Evolutionary conservation across 2,113 vertebrate species (phyloP), one percentile per base, ranked within the genome.

Genomic region (Hystrix cristata): DNA sequence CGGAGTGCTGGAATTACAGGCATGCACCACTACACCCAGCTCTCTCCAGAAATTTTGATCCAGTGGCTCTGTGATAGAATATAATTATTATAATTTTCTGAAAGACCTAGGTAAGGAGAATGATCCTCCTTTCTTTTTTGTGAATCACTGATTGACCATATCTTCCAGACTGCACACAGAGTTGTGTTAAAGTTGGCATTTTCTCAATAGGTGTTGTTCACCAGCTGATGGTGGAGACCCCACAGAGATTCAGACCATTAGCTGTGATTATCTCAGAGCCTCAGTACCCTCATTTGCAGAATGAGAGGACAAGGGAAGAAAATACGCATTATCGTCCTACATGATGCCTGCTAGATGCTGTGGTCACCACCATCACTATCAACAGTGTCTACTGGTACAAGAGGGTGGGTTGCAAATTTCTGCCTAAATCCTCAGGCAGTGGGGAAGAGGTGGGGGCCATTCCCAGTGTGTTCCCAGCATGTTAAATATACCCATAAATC

Each of bases 401-500:
- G 27, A 69, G 7, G 23, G 67, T 55, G 89, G 38, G 65, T 87
- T 76, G 27, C 87, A 76, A 95, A 93, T 12, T 16, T 59, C 51
- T 80, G 69, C 57, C 72, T 76, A 91, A 65, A 29, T 69, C 46
- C 18, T 87, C 67, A 78, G 64, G 55, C 85, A 71, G 9, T 23
- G 3, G 67, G 11, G 13, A 81, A 57, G 9, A 27, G 71, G 55
- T 55, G 55, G 8, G 64, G 5, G 57, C 13, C 31, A 46, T 64
- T 87, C 6, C 51, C 38, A 48, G 43, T n/a, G 46, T 72, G 53
- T 92, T 74, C 67, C 57, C 79, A 91, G 60, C 38, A 3, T 74
- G 76, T 83, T 90, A 71, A 83, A 64, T 78, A 95, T 69, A 87
- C 4, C 34, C 46, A 67, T 82, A 95, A 93, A 90, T 74, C 38